phyloP scores from a whole-genome alignment of 2,797 vertebrate genomes.

The Platalea minor region DNA sequence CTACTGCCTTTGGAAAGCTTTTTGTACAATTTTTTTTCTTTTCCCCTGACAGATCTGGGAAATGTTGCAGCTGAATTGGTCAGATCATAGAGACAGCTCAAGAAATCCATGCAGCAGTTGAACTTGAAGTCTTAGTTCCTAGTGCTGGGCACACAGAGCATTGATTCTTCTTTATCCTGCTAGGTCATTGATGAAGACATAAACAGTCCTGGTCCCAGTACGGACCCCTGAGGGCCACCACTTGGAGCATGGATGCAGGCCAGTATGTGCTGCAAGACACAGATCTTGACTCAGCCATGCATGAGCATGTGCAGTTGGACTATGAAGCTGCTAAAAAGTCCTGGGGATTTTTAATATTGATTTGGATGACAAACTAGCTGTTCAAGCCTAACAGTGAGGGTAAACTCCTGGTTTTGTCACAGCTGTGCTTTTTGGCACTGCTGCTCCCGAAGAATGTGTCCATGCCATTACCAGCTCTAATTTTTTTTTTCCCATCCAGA shows the following conservation, averaged over 20 bases:
- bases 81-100: background rate
- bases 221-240: background rate
- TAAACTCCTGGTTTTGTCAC: conserved; percentile 70
- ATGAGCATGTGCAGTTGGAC: conserved; percentile 63
- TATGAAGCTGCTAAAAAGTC: conserved; percentile 79
- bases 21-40: background rate
- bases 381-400: conserved; percentile 72
- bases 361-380: conserved; percentile 73
- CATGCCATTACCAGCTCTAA: conserved; percentile 76
- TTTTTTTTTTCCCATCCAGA: conserved; percentile 79
- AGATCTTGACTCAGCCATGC: background rate
- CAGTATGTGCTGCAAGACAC: background rate
- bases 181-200: background rate
- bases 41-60: background rate
- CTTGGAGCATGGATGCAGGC: background rate
- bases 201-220: background rate
- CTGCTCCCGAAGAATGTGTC: conserved; percentile 78
- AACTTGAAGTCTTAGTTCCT: background rate
- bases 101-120: background rate
- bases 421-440: conserved; percentile 66
- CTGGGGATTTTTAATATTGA: conserved; percentile 78
- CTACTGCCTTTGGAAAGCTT: background rate
- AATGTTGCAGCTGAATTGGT: background rate
- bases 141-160: background rate
- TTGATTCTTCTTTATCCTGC: background rate